These are phyloP conservation scores for Cataglyphis hispanica DNA, from an alignment of 1,140 invertebrate genomes.

Conservation along the genomic window DNA sequence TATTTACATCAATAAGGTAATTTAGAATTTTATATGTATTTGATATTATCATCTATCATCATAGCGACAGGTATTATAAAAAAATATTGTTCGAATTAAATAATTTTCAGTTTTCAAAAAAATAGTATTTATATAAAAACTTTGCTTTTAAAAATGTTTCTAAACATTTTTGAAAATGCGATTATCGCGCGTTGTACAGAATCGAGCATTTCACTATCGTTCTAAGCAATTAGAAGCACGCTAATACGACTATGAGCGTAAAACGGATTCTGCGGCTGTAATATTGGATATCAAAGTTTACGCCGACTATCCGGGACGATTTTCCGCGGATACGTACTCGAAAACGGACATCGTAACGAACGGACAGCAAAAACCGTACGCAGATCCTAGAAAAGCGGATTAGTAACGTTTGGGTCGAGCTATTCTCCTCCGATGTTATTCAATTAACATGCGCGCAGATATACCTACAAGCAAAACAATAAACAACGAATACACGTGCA, in stretches of 20 bases:
- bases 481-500: neutral
- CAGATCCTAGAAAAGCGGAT: conserved; percentile 39
- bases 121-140: neutral
- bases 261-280: conserved; percentile 10
- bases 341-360: neutral
- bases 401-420: conserved; percentile 15
- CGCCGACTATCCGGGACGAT: conserved; percentile 24
- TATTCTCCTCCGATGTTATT: conserved; percentile 43
- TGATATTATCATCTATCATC: neutral
- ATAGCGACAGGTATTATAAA: neutral
- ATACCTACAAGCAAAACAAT: conserved; percentile 44
- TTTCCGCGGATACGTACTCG: neutral
- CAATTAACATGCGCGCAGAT: conserved; percentile 24
- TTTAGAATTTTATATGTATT: neutral
- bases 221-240: conserved; percentile 28
- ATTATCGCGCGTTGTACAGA: neutral
- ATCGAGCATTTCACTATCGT: conserved; percentile 3
- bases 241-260: neutral
- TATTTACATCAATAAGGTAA: neutral
- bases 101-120: neutral
- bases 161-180: neutral
- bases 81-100: neutral
- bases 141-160: neutral
- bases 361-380: neutral
- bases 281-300: conserved; percentile 53